Evolutionary conservation across 2,113 vertebrate genomes (phyloP).

Genomic region (Fregata magnificens): DNA sequence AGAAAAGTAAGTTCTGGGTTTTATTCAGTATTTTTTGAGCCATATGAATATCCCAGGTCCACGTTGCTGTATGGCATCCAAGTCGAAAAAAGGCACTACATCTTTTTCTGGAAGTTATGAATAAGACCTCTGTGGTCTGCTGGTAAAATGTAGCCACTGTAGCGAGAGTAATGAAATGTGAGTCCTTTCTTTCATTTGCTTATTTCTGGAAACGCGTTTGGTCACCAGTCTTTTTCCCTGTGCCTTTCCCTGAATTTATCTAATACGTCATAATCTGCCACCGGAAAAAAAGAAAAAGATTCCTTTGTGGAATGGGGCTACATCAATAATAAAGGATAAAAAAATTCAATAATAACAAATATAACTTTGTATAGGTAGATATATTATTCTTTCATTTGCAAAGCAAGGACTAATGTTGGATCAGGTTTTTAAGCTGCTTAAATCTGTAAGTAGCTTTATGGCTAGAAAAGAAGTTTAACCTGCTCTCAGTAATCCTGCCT

Average conservation of each 20-base stretch:
- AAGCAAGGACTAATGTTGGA: constrained; percentile 59
- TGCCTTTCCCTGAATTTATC: background rate
- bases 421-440: constrained; percentile 60
- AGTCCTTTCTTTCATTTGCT: background rate
- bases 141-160: background rate
- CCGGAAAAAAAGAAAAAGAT: background rate
- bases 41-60: background rate
- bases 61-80: background rate
- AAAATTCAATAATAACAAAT: constrained; percentile 38
- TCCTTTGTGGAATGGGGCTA: background rate
- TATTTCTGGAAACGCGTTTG: constrained; percentile 32
- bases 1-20: background rate
- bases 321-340: constrained; percentile 41
- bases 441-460: constrained; percentile 62
- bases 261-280: constrained; percentile 20
- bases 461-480: constrained; percentile 56
- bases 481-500: constrained; percentile 34
- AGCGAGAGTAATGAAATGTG: background rate
- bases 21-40: background rate
- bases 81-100: background rate
- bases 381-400: constrained; percentile 61
- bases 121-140: background rate
- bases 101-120: background rate
- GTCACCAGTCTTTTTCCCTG: background rate
- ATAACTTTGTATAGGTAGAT: constrained; percentile 31